Conservation (phyloP, 2,113 vertebrate species). For the Tupaia chinensis region DNA sequence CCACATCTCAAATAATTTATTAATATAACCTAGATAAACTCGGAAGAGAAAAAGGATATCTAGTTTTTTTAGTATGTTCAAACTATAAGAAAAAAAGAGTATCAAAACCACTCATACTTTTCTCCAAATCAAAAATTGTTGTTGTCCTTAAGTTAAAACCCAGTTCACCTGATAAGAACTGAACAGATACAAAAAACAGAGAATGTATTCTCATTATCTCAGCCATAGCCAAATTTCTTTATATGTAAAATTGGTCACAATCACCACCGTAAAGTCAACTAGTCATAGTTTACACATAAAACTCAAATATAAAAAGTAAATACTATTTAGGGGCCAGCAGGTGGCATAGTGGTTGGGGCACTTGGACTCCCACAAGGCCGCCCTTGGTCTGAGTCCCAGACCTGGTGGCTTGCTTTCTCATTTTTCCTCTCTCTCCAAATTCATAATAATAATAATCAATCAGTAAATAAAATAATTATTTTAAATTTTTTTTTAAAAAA, state of each 20-base stretch:
- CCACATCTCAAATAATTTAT: conserved; percentile 4
- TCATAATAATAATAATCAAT: too few relatives aligned
- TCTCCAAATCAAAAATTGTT: conserved; percentile 13
- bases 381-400: too few relatives aligned
- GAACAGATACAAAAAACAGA: not conserved
- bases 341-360: too few relatives aligned
- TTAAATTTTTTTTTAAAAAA: too few relatives aligned
- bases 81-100: not conserved
- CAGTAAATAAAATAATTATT: too few relatives aligned
- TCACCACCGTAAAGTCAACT: not conserved
- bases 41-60: not conserved
- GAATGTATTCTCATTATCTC: not conserved
- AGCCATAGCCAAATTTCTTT: not conserved
- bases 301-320: conserved; percentile 30
- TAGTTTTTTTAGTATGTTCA: not conserved
- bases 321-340: too few relatives aligned
- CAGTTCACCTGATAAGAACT: not conserved
- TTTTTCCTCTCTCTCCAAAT: too few relatives aligned
- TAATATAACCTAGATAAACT: not conserved
- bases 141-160: conserved; percentile 45
- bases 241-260: conserved; percentile 18
- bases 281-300: conserved; percentile 11
- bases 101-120: not conserved
- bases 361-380: too few relatives aligned
- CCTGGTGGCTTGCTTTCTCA: too few relatives aligned